Conservation (phyloP, 1,140 invertebrate genomes). For the Ephestia elutella region DNA sequence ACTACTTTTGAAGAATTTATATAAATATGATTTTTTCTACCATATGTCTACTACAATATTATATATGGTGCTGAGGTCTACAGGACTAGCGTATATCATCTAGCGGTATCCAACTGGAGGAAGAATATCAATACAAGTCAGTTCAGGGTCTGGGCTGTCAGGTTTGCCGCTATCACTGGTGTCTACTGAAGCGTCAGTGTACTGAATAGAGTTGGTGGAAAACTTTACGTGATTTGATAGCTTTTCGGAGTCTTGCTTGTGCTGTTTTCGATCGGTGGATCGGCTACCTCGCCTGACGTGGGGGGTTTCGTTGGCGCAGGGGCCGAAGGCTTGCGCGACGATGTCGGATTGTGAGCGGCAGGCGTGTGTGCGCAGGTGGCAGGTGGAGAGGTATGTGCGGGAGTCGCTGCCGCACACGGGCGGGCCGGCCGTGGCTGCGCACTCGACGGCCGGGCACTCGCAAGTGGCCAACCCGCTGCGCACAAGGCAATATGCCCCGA, state of each 20-base stretch:
- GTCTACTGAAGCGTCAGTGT: constrained; percentile 57
- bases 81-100: constrained; percentile 30
- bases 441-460: constrained; percentile 78
- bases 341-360: constrained; percentile 88
- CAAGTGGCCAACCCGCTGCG: constrained; percentile 80
- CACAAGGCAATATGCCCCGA: constrained; percentile 86
- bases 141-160: constrained; percentile 57
- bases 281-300: constrained; percentile 66
- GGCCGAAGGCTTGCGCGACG: constrained; percentile 84
- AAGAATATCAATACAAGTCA: constrained; percentile 54
- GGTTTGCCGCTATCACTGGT: constrained; percentile 65
- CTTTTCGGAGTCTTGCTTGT: constrained; percentile 24
- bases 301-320: constrained; percentile 71
- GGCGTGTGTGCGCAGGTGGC: constrained; percentile 82
- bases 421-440: constrained; percentile 69
- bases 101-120: constrained; percentile 66
- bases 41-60: neutral
- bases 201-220: constrained; percentile 37
- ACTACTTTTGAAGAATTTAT: constrained; percentile 5
- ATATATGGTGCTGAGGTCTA: constrained; percentile 18
- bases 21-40: neutral
- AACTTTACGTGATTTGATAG: constrained; percentile 27
- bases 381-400: constrained; percentile 83
- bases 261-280: constrained; percentile 26
- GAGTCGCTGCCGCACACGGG: constrained; percentile 86